Evolutionary conservation across 2,113 vertebrate genomes (phyloP).

Genomic region (Aramus guarauna): DNA sequence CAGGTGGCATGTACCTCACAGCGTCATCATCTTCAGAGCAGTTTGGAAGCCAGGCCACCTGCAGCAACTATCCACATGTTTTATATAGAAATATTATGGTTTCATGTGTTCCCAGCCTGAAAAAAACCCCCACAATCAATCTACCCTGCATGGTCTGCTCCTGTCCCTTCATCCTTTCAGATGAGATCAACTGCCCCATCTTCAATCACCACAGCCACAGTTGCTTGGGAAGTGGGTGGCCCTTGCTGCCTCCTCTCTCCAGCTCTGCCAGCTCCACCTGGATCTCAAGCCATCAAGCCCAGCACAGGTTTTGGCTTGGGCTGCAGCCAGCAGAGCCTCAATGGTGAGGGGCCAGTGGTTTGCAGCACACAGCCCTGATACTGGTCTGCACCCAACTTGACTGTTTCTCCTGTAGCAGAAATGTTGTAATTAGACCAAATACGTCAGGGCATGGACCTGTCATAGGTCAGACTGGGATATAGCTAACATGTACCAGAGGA

Average conservation of each 20-base stretch:
- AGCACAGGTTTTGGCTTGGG: neutral
- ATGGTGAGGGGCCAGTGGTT: neutral
- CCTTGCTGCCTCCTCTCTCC: neutral
- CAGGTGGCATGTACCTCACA: neutral
- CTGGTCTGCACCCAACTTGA: neutral
- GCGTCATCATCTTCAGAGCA: fast-evolving
- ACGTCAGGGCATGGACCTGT: neutral
- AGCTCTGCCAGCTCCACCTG: neutral
- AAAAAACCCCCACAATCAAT: neutral
- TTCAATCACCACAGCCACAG: neutral
- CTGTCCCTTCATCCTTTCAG: neutral
- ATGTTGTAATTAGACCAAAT: neutral
- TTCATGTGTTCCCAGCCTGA: neutral
- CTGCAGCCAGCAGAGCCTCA: neutral
- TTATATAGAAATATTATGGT: neutral
- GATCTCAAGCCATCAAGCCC: neutral
- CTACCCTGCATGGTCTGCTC: neutral
- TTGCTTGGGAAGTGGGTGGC: fast-evolving
- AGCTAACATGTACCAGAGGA: neutral
- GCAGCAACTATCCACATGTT: neutral
- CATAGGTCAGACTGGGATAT: neutral
- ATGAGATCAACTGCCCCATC: neutral
- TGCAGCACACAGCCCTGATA: neutral
- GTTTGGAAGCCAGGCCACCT: neutral
- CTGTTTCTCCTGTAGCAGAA: neutral